Evolutionary conservation across 1,140 invertebrate species (phyloP).

Genomic region (Diorhabda elongata): DNA sequence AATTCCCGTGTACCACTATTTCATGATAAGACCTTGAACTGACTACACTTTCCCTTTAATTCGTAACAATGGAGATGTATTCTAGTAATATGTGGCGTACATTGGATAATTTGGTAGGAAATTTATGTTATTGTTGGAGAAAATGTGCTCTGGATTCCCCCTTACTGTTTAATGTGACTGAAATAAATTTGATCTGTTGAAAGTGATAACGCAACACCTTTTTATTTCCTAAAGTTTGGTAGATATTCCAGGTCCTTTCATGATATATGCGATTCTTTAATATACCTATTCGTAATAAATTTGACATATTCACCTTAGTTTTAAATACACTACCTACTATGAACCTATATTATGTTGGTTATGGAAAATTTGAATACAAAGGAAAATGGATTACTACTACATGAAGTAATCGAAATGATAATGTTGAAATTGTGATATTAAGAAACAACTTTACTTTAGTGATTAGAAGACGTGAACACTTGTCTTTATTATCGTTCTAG

Average conservation of each 20-base stretch:
- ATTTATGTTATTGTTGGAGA: constrained; percentile 3
- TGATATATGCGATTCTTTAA: background rate
- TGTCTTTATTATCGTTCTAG: too few relatives aligned
- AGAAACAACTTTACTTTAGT: too few relatives aligned
- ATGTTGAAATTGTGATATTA: too few relatives aligned
- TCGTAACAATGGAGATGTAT: constrained; percentile 1
- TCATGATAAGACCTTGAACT: background rate
- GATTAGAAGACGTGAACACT: too few relatives aligned
- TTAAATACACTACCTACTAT: background rate
- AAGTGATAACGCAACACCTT: constrained; percentile 2
- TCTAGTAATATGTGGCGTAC: background rate
- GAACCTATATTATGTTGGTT: too few relatives aligned
- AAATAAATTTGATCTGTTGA: background rate
- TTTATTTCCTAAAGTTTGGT: background rate
- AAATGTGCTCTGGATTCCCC: background rate
- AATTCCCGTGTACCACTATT: background rate
- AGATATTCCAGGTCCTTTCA: background rate
- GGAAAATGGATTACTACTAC: too few relatives aligned
- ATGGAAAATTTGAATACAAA: too few relatives aligned
- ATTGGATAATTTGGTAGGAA: constrained; percentile 1
- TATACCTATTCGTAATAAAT: background rate
- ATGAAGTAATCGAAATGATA: too few relatives aligned
- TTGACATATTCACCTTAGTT: background rate
- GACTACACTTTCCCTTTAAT: background rate
- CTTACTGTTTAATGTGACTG: background rate